Evolutionary conservation across 53 echinoderm and acorn worm genomes (phyloP).

Genomic region (Antedon mediterranea): DNA sequence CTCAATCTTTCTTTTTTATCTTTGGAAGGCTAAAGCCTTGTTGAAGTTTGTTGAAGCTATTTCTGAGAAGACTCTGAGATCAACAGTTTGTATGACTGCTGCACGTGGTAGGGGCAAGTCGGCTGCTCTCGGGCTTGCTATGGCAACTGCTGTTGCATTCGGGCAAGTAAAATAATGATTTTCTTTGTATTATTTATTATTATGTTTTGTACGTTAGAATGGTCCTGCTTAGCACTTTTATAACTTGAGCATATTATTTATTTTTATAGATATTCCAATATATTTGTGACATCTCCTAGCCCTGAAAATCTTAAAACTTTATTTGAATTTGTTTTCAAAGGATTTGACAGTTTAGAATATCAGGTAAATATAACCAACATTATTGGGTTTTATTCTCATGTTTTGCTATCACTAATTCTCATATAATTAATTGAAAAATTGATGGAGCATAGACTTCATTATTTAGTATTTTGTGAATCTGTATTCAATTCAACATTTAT

Average conservation of each 20-base stretch:
- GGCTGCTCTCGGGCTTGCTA: constrained; percentile 83
- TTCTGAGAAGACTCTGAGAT: constrained; percentile 87
- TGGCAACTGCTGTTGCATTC: constrained; percentile 91
- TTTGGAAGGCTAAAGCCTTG: constrained; percentile 60
- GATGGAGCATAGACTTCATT: no score
- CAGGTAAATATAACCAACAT: constrained; percentile 51
- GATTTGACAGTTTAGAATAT: constrained; percentile 87
- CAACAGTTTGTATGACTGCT: constrained; percentile 95
- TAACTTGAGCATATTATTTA: neutral
- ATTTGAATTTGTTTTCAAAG: constrained; percentile 99
- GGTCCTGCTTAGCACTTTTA: neutral
- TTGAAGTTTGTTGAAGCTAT: constrained; percentile 95
- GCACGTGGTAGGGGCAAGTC: constrained; percentile 96
- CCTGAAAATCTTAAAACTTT: constrained; percentile 88
- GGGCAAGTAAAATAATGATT: constrained; percentile 32
- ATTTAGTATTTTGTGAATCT: no score
- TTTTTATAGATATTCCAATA: constrained; percentile 76
- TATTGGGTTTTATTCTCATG: no score
- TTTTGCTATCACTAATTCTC: no score
- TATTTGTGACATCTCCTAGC: constrained; percentile 96
- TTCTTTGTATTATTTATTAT: no score
- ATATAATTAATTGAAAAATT: no score
- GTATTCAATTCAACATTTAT: no score
- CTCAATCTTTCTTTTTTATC: no score
- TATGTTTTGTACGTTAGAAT: no score